A percentile compares a stretch with the other conserved stretches of the same genome.
Conservation (phyloP, 2,113 vertebrate species). For the Crotophaga sulcirostris region DNA sequence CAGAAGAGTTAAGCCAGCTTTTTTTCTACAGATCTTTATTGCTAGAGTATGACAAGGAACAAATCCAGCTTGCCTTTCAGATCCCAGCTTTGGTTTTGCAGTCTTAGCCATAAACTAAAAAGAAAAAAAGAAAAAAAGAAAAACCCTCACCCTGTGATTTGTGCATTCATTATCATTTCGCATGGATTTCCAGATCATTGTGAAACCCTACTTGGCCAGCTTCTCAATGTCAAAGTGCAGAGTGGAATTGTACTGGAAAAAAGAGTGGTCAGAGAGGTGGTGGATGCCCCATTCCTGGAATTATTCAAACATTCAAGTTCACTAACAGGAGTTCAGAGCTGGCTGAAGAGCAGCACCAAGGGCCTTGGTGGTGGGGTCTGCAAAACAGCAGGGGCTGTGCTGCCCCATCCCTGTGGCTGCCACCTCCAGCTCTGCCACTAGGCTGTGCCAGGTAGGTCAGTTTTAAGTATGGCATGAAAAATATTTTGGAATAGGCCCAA, state of each 20-base stretch:
- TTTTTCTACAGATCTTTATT: neutral
- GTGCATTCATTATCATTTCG: neutral
- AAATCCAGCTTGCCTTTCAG: conserved; percentile 8
- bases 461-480: neutral
- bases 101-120: neutral
- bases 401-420: neutral
- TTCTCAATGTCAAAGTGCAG: neutral
- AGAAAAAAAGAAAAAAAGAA: neutral
- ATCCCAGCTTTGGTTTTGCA: neutral
- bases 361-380: rapidly evolving
- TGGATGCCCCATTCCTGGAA: too few species aligned
- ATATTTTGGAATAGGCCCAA: neutral
- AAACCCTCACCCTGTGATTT: neutral
- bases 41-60: neutral
- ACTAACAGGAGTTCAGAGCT: neutral
- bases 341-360: neutral
- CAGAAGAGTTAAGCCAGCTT: neutral
- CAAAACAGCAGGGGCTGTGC: neutral
- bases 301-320: too few species aligned
- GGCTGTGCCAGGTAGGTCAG: neutral
- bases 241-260: neutral
- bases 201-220: neutral
- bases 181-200: neutral
- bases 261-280: neutral
- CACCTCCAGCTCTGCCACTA: neutral